Conservation (phyloP, 2,113 vertebrate species). For the Piprites chloris region DNA sequence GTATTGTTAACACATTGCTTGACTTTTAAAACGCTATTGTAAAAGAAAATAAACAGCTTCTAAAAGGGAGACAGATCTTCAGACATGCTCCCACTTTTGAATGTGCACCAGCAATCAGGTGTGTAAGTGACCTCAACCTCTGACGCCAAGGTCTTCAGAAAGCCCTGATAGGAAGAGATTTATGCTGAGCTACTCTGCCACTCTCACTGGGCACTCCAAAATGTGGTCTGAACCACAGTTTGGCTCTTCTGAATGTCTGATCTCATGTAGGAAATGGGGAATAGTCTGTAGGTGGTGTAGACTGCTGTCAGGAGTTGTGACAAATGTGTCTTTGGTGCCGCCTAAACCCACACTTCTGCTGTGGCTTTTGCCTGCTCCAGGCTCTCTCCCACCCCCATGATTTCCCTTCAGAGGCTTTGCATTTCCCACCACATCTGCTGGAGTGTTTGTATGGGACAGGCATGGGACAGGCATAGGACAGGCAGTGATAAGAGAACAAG, state of each 20-base stretch:
- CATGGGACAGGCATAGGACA: background rate
- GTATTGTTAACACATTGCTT: background rate
- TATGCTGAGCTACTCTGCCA: background rate
- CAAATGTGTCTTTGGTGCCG: background rate
- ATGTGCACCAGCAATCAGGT: background rate
- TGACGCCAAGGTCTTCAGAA: background rate
- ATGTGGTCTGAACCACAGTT: background rate
- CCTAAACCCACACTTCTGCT: background rate
- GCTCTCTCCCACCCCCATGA: background rate
- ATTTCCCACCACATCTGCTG: conserved; percentile 27
- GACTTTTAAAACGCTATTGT: conserved; percentile 9
- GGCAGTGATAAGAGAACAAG: conserved; percentile 38
- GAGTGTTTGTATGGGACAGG: background rate
- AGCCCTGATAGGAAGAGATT: background rate
- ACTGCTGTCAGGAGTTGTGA: background rate
- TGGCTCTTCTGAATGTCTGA: background rate
- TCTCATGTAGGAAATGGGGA: background rate
- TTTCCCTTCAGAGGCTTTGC: background rate
- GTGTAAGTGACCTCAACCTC: background rate
- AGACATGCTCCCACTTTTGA: background rate
- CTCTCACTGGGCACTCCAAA: background rate
- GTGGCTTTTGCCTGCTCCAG: background rate
- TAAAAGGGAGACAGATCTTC: background rate
- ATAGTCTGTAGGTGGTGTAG: background rate
- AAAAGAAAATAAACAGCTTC: conserved; percentile 1